Conservation (phyloP, 2,888 invertebrate species). For the Xestoiulus laeticollis region DNA sequence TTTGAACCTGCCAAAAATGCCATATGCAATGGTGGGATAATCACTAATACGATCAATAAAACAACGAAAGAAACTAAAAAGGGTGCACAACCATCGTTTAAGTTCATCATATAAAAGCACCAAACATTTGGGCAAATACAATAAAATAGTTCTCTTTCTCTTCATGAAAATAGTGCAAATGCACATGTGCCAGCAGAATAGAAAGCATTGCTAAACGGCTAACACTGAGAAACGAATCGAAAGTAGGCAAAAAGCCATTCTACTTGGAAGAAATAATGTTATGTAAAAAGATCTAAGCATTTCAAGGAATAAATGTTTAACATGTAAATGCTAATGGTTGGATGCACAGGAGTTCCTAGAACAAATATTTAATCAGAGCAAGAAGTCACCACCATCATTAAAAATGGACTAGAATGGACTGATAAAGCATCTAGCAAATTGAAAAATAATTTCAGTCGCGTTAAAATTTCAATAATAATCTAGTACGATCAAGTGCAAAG, state of each 20-base stretch:
- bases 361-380: background rate
- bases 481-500: background rate
- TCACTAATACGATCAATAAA: background rate
- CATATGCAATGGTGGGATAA: background rate
- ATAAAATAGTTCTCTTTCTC: constrained; percentile 37
- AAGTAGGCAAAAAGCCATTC: background rate
- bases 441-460: background rate
- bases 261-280: constrained; percentile 3
- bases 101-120: constrained; percentile 7
- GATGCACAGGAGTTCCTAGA: constrained; percentile 7
- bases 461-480: background rate
- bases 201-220: background rate
- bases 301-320: background rate
- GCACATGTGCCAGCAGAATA: background rate
- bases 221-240: background rate
- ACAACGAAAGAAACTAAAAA: background rate
- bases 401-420: constrained; percentile 32
- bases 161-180: constrained; percentile 23
- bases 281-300: constrained; percentile 15
- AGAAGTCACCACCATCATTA: background rate
- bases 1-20: background rate
- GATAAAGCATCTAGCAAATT: constrained; percentile 15
- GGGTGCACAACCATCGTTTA: constrained; percentile 23
- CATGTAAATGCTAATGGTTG: constrained; percentile 2
- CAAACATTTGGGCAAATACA: constrained; percentile 29